Base-by-base conservation (phyloP, 2,797 vertebrate genomes). In the Forpus xanthops region DNA sequence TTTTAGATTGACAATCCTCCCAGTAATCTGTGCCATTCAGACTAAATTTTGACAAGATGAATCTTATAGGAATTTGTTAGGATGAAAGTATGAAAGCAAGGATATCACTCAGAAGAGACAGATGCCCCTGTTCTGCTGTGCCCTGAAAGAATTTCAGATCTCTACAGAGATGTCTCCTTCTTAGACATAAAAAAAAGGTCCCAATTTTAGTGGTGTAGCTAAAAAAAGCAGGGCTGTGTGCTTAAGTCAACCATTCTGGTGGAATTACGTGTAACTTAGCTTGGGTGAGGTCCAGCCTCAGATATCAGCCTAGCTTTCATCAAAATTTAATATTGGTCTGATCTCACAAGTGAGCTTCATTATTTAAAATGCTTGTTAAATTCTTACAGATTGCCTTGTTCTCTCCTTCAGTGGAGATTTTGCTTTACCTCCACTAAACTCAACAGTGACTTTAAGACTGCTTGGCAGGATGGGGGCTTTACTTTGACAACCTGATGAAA, bases 11-110 rank as follows among this genome's bases (percentile, higher is more conserved):
- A 93, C 95, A 96, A 90, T 91, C 75, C 89, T 97, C 81, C 87
- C 86, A 92, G 94, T 93, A 96, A 93, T 96, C 94, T 96, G 87
- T 96, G 94, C 87, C 13, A 15, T 91, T 96, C 93, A 96, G 91
- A 90, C 71, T 83, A 62, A 92, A 88, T 55, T 95, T 96, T 96
- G 94, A 94, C 58, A 95, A 93, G 96, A 91, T 73, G 94, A 94
- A 87, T 97, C 94, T 96, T 96, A 94, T 92, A 95, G 94, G 94
- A 97, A 96, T 94, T 96, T 93, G 88, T 90, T 91, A 93, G 86
- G 58, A 67, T 90, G 44, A 77, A 93, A 93, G 65, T 72, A 96
- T 85, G 88, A 97, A 96, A 96, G 89, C 93, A 94, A 84, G 61
- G 52, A 68, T 94, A 94, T 90, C 67, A 82, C 52, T 91, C 83